phyloP scores from a whole-genome alignment of 92 coral and sea anemone genomes.

The Porites cylindrica region DNA sequence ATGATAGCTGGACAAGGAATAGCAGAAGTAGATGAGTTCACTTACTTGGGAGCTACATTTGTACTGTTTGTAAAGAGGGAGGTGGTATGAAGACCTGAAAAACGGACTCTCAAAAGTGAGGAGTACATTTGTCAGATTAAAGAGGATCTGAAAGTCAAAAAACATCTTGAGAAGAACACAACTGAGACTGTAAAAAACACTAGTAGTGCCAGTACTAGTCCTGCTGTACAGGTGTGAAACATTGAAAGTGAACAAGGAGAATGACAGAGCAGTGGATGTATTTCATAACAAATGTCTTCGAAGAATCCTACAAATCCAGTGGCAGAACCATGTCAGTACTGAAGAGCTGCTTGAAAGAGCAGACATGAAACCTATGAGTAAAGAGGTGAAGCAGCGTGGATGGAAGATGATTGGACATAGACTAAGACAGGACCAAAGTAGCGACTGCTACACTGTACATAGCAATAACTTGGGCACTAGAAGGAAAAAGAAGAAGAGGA shows the following conservation, averaged over 20 bases:
- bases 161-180: constrained; percentile 47
- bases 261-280: neutral
- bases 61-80: constrained; percentile 44
- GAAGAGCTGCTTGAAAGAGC: too few relatives aligned
- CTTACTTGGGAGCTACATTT: constrained; percentile 8
- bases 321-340: too few relatives aligned
- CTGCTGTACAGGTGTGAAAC: constrained; percentile 43
- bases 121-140: constrained; percentile 26
- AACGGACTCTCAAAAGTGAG: constrained; percentile 41
- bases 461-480: too few relatives aligned
- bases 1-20: constrained; percentile 27
- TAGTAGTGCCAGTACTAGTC: constrained; percentile 34
- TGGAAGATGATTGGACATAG: too few relatives aligned
- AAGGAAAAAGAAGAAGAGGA: too few relatives aligned
- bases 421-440: too few relatives aligned
- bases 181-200: neutral
- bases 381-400: too few relatives aligned
- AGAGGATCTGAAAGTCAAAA: constrained; percentile 36
- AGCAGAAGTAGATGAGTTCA: constrained; percentile 14
- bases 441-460: too few relatives aligned
- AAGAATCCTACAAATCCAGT: too few relatives aligned
- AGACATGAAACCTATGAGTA: too few relatives aligned
- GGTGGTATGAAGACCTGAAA: constrained; percentile 46
- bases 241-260: constrained; percentile 45
- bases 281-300: too few relatives aligned